Evolutionary conservation across 2,888 invertebrate genomes (phyloP).

Genomic region (Eledone cirrhosa): DNA sequence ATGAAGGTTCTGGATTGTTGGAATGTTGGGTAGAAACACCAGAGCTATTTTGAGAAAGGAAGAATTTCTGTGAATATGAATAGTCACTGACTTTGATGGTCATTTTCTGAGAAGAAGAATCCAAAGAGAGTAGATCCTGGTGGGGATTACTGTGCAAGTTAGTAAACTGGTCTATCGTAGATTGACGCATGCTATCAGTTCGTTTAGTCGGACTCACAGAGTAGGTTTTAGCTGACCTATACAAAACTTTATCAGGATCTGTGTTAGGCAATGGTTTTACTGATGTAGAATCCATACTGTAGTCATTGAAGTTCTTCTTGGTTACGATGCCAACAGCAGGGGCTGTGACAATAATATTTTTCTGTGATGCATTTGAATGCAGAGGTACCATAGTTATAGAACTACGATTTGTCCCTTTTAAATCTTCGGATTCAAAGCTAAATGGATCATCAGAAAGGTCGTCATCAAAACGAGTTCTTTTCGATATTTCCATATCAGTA

Average conservation of each 20-base stretch:
- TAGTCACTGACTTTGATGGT: constrained; percentile 18
- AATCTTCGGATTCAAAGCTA: constrained; percentile 55
- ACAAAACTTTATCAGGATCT: constrained; percentile 21
- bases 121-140: not conserved
- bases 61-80: constrained; percentile 25
- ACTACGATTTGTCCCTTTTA: constrained; percentile 9
- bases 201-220: constrained; percentile 22
- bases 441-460: constrained; percentile 50
- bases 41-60: constrained; percentile 16
- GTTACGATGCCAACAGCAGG: constrained; percentile 26
- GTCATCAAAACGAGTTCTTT: constrained; percentile 22
- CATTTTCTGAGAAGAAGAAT: constrained; percentile 3
- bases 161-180: constrained; percentile 9
- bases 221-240: constrained; percentile 18
- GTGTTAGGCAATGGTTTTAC: constrained; percentile 13
- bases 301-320: not conserved
- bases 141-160: not conserved
- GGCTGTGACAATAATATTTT: constrained; percentile 23
- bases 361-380: constrained; percentile 18
- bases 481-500: not conserved
- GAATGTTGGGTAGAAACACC: constrained; percentile 24
- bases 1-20: constrained; percentile 14
- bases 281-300: not conserved
- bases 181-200: not conserved
- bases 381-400: constrained; percentile 4